These are phyloP conservation scores for Syngnathus typhle DNA, from an alignment of 2,113 vertebrate species.

Conservation along the genomic window DNA sequence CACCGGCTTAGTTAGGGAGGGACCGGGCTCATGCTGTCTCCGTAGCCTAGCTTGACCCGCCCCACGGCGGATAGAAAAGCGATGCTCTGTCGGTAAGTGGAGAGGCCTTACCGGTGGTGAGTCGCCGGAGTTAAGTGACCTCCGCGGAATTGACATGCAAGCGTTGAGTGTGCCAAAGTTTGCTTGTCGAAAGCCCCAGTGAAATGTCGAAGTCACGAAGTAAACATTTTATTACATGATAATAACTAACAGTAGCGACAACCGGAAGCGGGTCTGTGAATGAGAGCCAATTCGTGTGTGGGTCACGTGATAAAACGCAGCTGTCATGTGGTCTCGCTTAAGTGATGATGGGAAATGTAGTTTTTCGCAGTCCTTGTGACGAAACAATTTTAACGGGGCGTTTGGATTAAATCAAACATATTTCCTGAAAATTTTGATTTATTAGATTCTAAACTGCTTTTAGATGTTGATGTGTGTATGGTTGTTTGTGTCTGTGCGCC, in stretches of 20 bases:
- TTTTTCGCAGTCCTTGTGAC: neutral
- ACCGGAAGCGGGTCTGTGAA: conserved; percentile 21
- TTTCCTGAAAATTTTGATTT: too few relatives aligned
- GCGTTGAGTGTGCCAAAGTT: conserved; percentile 1
- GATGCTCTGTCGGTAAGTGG: conserved; percentile 39
- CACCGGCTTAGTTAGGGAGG: conserved; percentile 5
- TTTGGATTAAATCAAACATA: neutral
- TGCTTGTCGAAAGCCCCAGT: neutral
- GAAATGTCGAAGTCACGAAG: neutral
- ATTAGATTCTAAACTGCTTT: too few relatives aligned
- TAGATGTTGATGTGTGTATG: neutral
- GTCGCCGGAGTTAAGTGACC: conserved; percentile 22
- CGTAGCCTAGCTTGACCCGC: conserved; percentile 34
- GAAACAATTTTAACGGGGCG: neutral
- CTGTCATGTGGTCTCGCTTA: conserved; percentile 47
- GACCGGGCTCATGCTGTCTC: conserved; percentile 34
- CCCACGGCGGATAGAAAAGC: conserved; percentile 35
- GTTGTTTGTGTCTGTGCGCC: too few relatives aligned
- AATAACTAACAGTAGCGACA: conserved; percentile 27
- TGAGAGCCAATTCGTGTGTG: neutral
- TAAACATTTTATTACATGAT: neutral
- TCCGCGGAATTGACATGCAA: conserved; percentile 18
- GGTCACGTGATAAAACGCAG: conserved; percentile 61
- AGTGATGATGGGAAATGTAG: conserved; percentile 47
- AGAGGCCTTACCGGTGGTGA: conserved; percentile 49